Evolutionary conservation across 2,113 vertebrate species (phyloP), one percentile per base, ranked within the genome.

Genomic region (Coreoperca whiteheadi): DNA sequence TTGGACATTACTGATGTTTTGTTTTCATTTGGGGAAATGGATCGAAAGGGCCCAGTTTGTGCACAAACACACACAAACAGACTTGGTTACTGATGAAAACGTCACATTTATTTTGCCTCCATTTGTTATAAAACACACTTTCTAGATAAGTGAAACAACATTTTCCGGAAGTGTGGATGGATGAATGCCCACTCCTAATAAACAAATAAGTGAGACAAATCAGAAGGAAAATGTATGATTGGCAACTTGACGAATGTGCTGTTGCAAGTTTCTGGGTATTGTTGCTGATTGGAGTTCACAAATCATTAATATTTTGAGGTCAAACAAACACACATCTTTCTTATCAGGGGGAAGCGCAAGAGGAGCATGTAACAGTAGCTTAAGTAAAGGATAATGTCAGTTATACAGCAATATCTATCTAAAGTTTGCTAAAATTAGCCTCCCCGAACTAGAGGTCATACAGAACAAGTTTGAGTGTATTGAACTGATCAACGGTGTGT

Each of bases 11-110:
- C 60, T 75, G 75, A 15, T 54, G 64, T 81, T 89, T 89, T 87
- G 85, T 86, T 87, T 85, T 87, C 41, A 79, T 89, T 91, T 83
- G 82, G 53, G 63, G 34, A 83, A 79, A 91, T 89, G 54, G 67
- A 82, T 79, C 68, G 20, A 83, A 79, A 79, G 46, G 59, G 56
- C 57, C 53, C 51, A 56, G 56, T 65, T 30, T 53, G 25, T 32
- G 57, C 30, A 53, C 77, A 60, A 15, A 41, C 59, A 43, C 54
- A 68, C 46, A 79, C 21, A 65, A 61, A 74, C 18, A 41, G 14
- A 72, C 28, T 43, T 46, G 2, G 59, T 74, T 28, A 64, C 48
- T 53, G 53, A 28, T 74, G 15, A 46, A 83, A 81, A 83, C 69
- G 80, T 72, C 69, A 75, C 63, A 63, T 87, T 84, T 79, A 76